These are phyloP conservation scores for Agrypnia vestita DNA, from an alignment of 1,140 invertebrate species.

Conservation along the genomic window DNA sequence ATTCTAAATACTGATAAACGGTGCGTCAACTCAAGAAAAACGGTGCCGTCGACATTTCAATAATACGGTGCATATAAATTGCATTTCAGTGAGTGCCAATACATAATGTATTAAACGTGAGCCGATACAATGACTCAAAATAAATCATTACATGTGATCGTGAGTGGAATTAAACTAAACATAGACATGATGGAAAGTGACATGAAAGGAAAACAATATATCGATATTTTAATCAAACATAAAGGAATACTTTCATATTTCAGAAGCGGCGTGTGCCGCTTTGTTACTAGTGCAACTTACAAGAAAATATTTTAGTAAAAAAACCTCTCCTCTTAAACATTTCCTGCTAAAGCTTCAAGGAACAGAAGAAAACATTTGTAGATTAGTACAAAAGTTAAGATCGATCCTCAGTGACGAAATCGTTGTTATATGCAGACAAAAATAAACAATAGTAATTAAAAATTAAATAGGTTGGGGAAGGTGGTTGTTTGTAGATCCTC, in stretches of 20 bases:
- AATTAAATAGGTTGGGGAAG: conserved; percentile 30
- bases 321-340: conserved; percentile 60
- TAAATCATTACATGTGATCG: conserved; percentile 80
- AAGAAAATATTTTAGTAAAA: conserved; percentile 50
- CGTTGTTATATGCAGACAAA: conserved; percentile 13
- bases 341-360: conserved; percentile 60
- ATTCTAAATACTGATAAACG: conserved; percentile 74
- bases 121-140: conserved; percentile 65
- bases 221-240: conserved; percentile 30
- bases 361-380: conserved; percentile 60
- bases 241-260: conserved; percentile 17
- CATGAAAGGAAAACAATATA: conserved; percentile 37
- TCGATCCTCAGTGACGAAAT: conserved; percentile 22
- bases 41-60: conserved; percentile 76
- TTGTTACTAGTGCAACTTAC: conserved; percentile 56
- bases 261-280: conserved; percentile 4
- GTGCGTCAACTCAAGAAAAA: conserved; percentile 77
- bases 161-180: conserved; percentile 74
- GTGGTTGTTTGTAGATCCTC: neutral
- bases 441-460: conserved; percentile 39
- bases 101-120: conserved; percentile 52
- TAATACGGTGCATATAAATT: conserved; percentile 76
- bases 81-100: conserved; percentile 77
- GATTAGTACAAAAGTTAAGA: conserved; percentile 55
- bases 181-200: conserved; percentile 61